Base-by-base conservation (phyloP, 2,888 invertebrate species). In the Agrypnus murinus region DNA sequence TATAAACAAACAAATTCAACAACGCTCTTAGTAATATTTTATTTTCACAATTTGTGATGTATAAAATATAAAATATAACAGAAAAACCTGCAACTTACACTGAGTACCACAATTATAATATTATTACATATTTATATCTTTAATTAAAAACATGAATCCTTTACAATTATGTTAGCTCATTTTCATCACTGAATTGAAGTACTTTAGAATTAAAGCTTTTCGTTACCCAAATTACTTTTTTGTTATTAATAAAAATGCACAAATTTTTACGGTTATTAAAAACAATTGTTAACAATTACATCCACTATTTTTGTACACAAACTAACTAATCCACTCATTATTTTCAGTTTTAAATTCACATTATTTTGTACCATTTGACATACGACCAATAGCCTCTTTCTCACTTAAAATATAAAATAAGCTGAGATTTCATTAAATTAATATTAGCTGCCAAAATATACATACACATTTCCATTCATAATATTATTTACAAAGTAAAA, bases 41-140 rank as follows among this genome's bases (percentile, higher is more conserved):
- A 57, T 46, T 67, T 38, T 57, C 50, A 67, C 50, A 67, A 67
- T 60, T 67, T 67, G 67, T 67, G 67, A 67, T 67, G 67, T 65
- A 65, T 48, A 50, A 67, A 67, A 67, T 65, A 65, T 48, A 50
- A 67, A 67, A 67, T 60, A 50, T 60, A 55, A 55, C 55, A 55
- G 53, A 64, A 53, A 53, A 14, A 36, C 38, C 40, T 55, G 17
- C 36, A 55, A 55, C 55, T 36, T 55, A 36, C 55, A 55, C 9
- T 17, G 34, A 32, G 4, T 55, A 55, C 55, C 38, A 36, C 15
- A 55, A 55, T 36, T 55, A 55, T 15, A 38, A 36, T 59, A 17
- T 25, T 15, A 43, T 25, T 25, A n/a, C n/a, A n/a, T 43, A 10
- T 9, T 43, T 43, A n/a, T 43, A 43, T 14, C 7, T 43, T 14